phyloP scores from a whole-genome alignment of 2,113 vertebrate species.

The Sula dactylatra region DNA sequence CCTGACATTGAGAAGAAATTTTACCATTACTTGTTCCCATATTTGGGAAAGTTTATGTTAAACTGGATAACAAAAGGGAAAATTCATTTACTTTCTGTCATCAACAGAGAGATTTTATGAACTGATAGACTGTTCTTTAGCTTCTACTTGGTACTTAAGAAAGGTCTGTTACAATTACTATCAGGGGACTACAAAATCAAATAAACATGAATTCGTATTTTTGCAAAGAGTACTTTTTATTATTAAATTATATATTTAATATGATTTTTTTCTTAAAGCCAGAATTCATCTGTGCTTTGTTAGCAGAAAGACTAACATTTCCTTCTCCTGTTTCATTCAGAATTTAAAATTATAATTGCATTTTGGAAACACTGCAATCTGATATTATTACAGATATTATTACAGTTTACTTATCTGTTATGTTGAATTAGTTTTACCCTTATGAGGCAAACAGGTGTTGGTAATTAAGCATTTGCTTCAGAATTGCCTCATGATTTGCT shows the following conservation, averaged over 20 bases:
- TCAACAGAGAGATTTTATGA: neutral
- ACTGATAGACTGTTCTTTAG: neutral
- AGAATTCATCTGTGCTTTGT: neutral
- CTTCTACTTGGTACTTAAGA: neutral
- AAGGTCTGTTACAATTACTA: neutral
- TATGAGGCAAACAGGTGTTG: neutral
- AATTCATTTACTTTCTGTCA: neutral
- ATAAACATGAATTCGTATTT: rapidly evolving
- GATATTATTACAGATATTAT: neutral
- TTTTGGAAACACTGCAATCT: neutral
- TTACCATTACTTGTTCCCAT: neutral
- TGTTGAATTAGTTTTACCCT: neutral
- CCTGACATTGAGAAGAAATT: neutral
- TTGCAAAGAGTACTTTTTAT: neutral
- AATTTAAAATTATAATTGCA: neutral
- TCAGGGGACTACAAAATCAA: neutral
- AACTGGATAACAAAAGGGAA: neutral
- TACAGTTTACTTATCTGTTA: neutral
- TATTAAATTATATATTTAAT: neutral
- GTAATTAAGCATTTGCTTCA: neutral
- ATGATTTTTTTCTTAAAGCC: neutral
- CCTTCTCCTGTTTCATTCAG: neutral
- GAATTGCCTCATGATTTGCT: neutral
- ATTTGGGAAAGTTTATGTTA: neutral
- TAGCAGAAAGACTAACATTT: neutral